Conservation (phyloP, 1,140 invertebrate genomes). For the Micrasema longulum region DNA sequence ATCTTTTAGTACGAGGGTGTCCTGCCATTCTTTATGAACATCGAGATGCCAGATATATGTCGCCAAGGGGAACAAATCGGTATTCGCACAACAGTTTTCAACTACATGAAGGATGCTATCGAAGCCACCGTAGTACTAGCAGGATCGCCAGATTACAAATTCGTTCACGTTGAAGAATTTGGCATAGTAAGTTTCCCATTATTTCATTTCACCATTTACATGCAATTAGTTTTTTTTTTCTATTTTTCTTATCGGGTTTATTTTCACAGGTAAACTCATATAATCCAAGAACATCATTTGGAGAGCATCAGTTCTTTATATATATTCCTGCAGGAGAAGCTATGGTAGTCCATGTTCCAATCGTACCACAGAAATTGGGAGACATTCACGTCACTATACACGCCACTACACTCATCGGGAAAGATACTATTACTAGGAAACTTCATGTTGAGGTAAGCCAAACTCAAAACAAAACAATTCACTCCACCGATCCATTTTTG, state of each 20-base stretch:
- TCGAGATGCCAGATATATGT: constrained; percentile 89
- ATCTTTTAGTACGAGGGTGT: constrained; percentile 81
- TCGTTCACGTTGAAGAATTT: constrained; percentile 93
- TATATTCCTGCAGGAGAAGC: constrained; percentile 86
- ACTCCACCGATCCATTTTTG: no score
- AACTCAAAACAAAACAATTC: no score
- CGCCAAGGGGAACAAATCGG: constrained; percentile 95
- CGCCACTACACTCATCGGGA: constrained; percentile 87
- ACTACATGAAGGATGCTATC: constrained; percentile 87
- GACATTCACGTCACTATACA: constrained; percentile 84
- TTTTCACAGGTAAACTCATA: constrained; percentile 75
- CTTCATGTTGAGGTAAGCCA: constrained; percentile 79
- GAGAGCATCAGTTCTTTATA: constrained; percentile 94
- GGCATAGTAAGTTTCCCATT: constrained; percentile 76
- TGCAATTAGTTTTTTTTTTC: no score
- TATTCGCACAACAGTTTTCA: constrained; percentile 92
- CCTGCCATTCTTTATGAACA: constrained; percentile 93
- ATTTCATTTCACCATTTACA: background rate
- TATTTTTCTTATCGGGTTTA: background rate
- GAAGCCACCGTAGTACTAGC: constrained; percentile 88
- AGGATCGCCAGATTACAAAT: constrained; percentile 91
- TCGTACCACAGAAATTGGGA: constrained; percentile 86
- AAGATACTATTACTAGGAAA: constrained; percentile 78
- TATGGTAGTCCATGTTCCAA: constrained; percentile 87
- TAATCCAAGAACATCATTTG: constrained; percentile 87